Percentiles rank a stretch among this genome's conserved stretches.
phyloP scores from a whole-genome alignment of 2,888 invertebrate species.

The Drosophila sordidula region DNA sequence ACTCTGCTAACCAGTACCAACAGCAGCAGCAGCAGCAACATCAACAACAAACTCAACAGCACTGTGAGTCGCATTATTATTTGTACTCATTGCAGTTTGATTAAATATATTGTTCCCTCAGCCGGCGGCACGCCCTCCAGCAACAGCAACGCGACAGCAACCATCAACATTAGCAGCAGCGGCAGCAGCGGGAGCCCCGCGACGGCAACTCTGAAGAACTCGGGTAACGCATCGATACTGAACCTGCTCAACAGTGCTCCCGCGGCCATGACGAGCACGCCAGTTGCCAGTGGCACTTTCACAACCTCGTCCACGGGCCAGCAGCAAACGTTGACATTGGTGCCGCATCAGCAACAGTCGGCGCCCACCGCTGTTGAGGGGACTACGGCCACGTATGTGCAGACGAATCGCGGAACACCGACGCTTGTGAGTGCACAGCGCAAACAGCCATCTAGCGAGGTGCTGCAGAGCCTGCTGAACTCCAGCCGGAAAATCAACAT shows the following conservation, averaged over 20 bases:
- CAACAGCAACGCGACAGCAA: constrained; percentile 35
- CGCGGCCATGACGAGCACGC: constrained; percentile 89
- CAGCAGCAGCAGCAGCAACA: constrained; percentile 85
- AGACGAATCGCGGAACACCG: constrained; percentile 69
- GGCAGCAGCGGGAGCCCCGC: constrained; percentile 29
- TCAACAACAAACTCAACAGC: constrained; percentile 28
- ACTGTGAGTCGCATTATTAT: constrained; percentile 39
- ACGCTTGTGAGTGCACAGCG: constrained; percentile 69
- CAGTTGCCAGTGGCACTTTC: constrained; percentile 86
- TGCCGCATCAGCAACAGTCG: constrained; percentile 73
- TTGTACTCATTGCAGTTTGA: background rate
- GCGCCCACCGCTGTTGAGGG: constrained; percentile 63
- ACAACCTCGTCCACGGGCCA: constrained; percentile 77
- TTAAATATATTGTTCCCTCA: constrained; percentile 3
- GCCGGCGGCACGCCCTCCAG: constrained; percentile 62
- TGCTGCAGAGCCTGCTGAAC: constrained; percentile 83
- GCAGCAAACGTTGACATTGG: constrained; percentile 77
- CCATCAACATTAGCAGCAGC: constrained; percentile 36
- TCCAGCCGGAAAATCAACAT: constrained; percentile 84
- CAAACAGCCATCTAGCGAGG: constrained; percentile 82
- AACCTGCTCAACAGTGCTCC: constrained; percentile 92
- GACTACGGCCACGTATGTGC: constrained; percentile 75
- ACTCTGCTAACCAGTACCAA: constrained; percentile 92
- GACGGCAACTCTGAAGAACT: constrained; percentile 72
- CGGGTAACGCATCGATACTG: constrained; percentile 89